These are phyloP conservation scores for Musca vetustissima DNA, from an alignment of 1,140 invertebrate genomes.

Conservation along the genomic window DNA sequence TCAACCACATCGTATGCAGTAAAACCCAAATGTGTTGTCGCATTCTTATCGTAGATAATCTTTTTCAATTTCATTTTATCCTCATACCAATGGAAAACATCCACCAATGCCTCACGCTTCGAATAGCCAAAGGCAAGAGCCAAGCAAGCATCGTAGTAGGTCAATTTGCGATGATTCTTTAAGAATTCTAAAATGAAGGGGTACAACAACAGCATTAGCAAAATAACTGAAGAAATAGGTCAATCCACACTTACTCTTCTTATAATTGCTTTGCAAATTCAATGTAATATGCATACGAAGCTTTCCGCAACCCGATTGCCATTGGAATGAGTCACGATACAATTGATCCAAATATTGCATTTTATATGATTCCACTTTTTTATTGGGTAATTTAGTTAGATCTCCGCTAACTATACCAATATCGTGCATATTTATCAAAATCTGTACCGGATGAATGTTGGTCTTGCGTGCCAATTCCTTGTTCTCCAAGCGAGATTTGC, in stretches of 20 bases:
- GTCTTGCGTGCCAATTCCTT: constrained; percentile 32
- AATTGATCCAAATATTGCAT: constrained; percentile 31
- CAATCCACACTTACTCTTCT: constrained; percentile 36
- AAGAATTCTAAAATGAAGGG: constrained; percentile 25
- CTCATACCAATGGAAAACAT: constrained; percentile 38
- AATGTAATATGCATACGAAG: constrained; percentile 44
- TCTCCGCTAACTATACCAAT: neutral
- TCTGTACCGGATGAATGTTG: constrained; percentile 37
- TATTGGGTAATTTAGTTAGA: constrained; percentile 12
- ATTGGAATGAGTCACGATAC: constrained; percentile 41
- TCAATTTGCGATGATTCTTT: constrained; percentile 28
- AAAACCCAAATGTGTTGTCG: neutral
- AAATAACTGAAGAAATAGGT: neutral
- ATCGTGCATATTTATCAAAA: constrained; percentile 29
- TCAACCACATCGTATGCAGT: constrained; percentile 9
- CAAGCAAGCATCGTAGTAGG: constrained; percentile 39
- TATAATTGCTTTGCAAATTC: constrained; percentile 41
- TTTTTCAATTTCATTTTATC: constrained; percentile 33
- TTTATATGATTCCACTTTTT: constrained; percentile 10
- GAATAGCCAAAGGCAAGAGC: constrained; percentile 47
- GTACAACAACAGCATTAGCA: neutral
- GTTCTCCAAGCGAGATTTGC: constrained; percentile 30
- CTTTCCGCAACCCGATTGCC: constrained; percentile 34
- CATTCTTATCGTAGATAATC: constrained; percentile 31
- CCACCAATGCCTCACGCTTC: constrained; percentile 36